phyloP scores from a whole-genome alignment of 2,888 invertebrate species.

The Drosophila affinis region DNA sequence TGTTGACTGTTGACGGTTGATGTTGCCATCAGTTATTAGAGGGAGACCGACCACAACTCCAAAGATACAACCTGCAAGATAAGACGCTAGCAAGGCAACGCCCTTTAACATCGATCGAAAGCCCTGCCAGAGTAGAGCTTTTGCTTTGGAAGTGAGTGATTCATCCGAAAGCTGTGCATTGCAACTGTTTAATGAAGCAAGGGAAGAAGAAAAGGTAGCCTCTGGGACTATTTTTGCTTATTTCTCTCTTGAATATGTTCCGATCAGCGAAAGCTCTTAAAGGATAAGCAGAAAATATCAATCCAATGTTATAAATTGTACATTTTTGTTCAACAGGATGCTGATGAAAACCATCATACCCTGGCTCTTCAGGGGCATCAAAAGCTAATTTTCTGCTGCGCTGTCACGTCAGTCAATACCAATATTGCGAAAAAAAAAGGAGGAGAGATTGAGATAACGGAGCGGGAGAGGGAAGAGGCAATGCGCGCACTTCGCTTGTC shows the following conservation, averaged over 20 bases:
- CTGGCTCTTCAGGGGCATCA: background rate
- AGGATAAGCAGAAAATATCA: no score
- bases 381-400: slow-evolving; percentile 8
- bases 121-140: background rate
- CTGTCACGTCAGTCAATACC: slow-evolving; percentile 35
- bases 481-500: slow-evolving; percentile 10
- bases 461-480: slow-evolving; percentile 16
- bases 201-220: no score
- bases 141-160: background rate
- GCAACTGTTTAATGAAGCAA: no score
- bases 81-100: slow-evolving; percentile 46
- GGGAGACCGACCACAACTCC: background rate
- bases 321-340: background rate
- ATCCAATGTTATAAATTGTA: background rate
- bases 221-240: background rate
- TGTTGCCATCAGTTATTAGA: slow-evolving; percentile 29
- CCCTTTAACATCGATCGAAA: slow-evolving; percentile 42
- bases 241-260: background rate
- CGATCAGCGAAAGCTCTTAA: background rate
- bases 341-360: background rate
- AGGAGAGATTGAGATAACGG: background rate
- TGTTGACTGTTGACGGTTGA: slow-evolving; percentile 55
- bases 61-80: slow-evolving; percentile 25
- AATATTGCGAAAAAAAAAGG: slow-evolving; percentile 6
- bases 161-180: background rate